These are phyloP conservation scores for Glyphotaelius pellucidus DNA, from an alignment of 2,888 invertebrate genomes.

Conservation along the genomic window DNA sequence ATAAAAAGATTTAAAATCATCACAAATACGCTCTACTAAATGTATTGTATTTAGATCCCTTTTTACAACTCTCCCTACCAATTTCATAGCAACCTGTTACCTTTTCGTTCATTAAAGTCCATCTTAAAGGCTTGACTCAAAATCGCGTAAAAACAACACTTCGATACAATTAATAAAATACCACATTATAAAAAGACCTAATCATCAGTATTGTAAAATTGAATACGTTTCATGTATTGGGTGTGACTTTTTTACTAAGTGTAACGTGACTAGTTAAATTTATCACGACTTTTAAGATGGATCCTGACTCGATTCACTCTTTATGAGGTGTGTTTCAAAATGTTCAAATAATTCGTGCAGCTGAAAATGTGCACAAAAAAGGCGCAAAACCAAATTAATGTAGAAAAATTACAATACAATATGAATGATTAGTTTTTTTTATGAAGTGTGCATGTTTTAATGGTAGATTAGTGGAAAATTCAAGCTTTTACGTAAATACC, in stretches of 20 bases:
- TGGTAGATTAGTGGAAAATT: not conserved
- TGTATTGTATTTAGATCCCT: not conserved
- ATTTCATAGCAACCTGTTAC: constrained; percentile 41
- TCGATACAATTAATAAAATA: not conserved
- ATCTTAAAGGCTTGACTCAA: constrained; percentile 14
- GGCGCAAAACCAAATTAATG: not conserved
- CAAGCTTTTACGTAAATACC: not conserved
- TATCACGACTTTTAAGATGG: not conserved
- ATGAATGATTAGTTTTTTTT: not conserved
- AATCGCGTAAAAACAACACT: not conserved
- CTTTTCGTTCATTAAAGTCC: constrained; percentile 22
- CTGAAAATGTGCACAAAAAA: not conserved
- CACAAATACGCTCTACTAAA: not conserved
- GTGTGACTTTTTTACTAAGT: not conserved
- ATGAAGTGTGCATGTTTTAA: not conserved
- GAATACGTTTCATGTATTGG: not conserved
- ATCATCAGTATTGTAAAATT: not conserved
- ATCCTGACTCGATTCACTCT: constrained; percentile 45
- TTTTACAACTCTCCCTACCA: not conserved
- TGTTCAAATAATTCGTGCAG: not conserved
- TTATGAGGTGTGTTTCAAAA: constrained; percentile 37
- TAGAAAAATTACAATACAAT: not conserved
- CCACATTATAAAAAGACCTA: not conserved
- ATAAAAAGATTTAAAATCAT: not conserved
- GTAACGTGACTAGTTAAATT: not conserved